Percentiles rank a stretch among this genome's conserved stretches.
Evolutionary conservation across 2,113 vertebrate genomes (phyloP).

Genomic region (Psittacus erithacus): DNA sequence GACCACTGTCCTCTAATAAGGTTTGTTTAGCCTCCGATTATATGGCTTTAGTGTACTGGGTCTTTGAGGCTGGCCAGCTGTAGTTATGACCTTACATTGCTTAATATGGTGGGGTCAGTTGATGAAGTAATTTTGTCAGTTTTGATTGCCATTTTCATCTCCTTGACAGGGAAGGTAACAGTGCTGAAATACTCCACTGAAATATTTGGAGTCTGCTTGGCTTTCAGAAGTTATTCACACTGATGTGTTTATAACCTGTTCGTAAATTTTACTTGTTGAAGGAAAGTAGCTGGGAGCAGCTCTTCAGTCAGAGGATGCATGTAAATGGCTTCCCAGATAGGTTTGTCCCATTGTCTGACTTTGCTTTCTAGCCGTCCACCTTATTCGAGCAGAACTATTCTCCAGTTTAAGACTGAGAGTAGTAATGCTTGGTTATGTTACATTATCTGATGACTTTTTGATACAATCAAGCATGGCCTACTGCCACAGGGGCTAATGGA

Average conservation of each 20-base stretch:
- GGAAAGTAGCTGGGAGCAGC: background rate
- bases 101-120: background rate
- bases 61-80: background rate
- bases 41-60: background rate
- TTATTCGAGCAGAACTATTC: background rate
- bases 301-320: background rate
- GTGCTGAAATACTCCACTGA: background rate
- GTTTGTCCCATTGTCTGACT: background rate
- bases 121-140: background rate
- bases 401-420: background rate
- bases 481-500: background rate
- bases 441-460: background rate
- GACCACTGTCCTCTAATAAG: rapidly evolving
- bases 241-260: background rate
- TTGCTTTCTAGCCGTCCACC: background rate
- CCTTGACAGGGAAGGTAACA: background rate
- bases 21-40: background rate
- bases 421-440: no score
- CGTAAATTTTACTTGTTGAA: background rate
- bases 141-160: background rate
- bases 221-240: background rate
- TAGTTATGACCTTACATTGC: background rate
- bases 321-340: background rate
- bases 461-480: background rate
- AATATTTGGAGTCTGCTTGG: background rate